These are phyloP conservation scores for Melanotaenia parkinsoni DNA, from an alignment of 2,797 vertebrate genomes.

Conservation along the genomic window DNA sequence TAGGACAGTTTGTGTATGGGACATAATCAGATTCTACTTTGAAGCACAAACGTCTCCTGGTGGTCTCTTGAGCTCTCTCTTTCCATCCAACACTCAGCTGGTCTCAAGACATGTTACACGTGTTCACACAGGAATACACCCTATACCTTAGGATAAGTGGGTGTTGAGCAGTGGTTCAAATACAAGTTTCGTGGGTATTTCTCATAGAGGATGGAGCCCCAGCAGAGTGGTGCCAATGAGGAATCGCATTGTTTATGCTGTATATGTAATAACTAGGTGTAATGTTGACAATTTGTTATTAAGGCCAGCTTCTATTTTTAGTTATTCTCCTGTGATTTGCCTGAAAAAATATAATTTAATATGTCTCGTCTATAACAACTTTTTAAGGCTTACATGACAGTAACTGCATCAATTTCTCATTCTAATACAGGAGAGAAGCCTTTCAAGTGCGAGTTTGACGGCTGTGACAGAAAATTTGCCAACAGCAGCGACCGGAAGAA, in stretches of 20 bases:
- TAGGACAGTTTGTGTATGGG: slow-evolving; percentile 7
- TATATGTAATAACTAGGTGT: not conserved
- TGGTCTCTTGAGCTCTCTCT: slow-evolving; percentile 52
- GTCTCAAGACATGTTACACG: slow-evolving; percentile 72
- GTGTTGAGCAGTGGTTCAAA: slow-evolving; percentile 39
- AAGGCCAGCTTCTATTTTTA: not conserved
- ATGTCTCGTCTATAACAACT: not conserved
- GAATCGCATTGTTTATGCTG: slow-evolving; percentile 2
- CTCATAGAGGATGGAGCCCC: not conserved
- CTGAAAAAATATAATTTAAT: not conserved
- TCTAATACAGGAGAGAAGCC: slow-evolving; percentile 92
- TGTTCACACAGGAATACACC: slow-evolving; percentile 66
- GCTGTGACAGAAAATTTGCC: slow-evolving; percentile 97
- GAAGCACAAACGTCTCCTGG: slow-evolving; percentile 56
- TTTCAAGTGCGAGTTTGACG: slow-evolving; percentile 98
- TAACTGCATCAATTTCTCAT: slow-evolving; percentile 52
- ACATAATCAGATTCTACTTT: not conserved
- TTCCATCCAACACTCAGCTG: slow-evolving; percentile 37
- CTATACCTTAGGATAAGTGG: slow-evolving; percentile 48
- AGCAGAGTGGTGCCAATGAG: not conserved
- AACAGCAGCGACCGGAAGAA: slow-evolving; percentile 99
- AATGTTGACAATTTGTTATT: slow-evolving; percentile 15
- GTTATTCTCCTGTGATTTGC: not conserved
- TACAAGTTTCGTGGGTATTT: slow-evolving; percentile 12
- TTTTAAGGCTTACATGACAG: slow-evolving; percentile 1